phyloP scores from a whole-genome alignment of 2,113 vertebrate genomes.

The Trogon melanurus region DNA sequence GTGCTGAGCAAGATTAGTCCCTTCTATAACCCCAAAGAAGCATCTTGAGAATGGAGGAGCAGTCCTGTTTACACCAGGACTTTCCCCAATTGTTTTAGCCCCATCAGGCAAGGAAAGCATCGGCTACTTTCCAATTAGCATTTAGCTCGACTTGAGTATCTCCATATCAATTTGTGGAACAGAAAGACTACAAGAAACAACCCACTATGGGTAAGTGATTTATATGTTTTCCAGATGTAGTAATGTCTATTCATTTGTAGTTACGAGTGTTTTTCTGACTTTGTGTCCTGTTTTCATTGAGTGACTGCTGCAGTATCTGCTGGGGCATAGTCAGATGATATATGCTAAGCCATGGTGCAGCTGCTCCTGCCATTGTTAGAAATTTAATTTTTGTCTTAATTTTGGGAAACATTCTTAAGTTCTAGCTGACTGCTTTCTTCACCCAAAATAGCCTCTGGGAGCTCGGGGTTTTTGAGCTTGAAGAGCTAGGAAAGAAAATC shows the following conservation, averaged over 20 bases:
- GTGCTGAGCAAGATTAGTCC: not conserved
- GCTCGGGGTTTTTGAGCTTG: not conserved
- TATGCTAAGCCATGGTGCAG: not conserved
- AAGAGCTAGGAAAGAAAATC: not conserved
- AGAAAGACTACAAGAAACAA: not conserved
- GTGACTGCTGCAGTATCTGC: not conserved
- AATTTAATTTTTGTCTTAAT: not conserved
- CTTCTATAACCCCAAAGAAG: not conserved
- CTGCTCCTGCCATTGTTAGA: not conserved
- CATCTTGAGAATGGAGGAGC: not conserved
- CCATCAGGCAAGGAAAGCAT: not conserved
- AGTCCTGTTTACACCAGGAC: not conserved
- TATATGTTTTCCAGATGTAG: not conserved
- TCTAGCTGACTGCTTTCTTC: not conserved
- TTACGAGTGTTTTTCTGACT: not conserved
- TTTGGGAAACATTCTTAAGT: not conserved
- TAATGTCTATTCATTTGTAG: not conserved
- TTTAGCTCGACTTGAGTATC: not conserved
- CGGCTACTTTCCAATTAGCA: not conserved
- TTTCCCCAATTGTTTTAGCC: not conserved
- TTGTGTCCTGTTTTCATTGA: not conserved
- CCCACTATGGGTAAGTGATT: not conserved
- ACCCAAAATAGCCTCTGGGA: not conserved
- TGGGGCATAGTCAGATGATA: not conserved
- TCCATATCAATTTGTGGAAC: not conserved